Base-by-base conservation (phyloP, 2,797 vertebrate genomes). In the Syncerus caffer region DNA sequence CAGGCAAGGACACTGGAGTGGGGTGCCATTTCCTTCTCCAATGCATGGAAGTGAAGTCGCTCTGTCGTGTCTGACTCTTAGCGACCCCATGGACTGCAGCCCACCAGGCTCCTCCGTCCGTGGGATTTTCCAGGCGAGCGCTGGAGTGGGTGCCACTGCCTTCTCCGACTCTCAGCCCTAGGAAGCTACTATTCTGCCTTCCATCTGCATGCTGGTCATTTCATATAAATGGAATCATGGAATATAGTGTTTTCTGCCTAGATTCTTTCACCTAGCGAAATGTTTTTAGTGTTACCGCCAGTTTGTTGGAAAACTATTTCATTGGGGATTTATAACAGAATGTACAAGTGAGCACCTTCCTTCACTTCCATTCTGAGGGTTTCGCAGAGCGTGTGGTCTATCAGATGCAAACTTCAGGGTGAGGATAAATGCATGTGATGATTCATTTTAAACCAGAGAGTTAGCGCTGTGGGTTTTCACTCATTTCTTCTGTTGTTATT, bases 171-270 rank as follows among this genome's bases (percentile, higher is more conserved):
- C 7, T 27, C 42, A 50, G 64, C 31, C 25, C 27, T 45, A 4
- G 25, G 11, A 11, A n/a, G 14, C 50, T 1, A 2, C 8, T 2
- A 3, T 45, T 13, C 60, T 31, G 53, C 38, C 80, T 58, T 85
- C 76, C 25, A 2, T 38, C 80, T 29, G 6, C 1, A 1, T 3
- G 0, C 1, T 31, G 0, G 9, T n/a, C 15, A 0, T n/a, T 57
- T 92, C 27, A 1, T 25, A 79, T 25, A 34, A 50, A 50, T 0
- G 19, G 27, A 90, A 23, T 27, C 71, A 6, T 1, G 67, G 85
- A 51, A 1, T 1, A 11, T 3, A 1, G 15, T 4, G 27, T 78
- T 60, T 83, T 60, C 58, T 9, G 6, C 2, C 21, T 34, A 53
- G 47, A 31, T 71, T 47, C 87, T 78, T 87, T 85, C 31, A 29